Conservation (phyloP, 2,113 vertebrate genomes). For the Thermophis baileyi region DNA sequence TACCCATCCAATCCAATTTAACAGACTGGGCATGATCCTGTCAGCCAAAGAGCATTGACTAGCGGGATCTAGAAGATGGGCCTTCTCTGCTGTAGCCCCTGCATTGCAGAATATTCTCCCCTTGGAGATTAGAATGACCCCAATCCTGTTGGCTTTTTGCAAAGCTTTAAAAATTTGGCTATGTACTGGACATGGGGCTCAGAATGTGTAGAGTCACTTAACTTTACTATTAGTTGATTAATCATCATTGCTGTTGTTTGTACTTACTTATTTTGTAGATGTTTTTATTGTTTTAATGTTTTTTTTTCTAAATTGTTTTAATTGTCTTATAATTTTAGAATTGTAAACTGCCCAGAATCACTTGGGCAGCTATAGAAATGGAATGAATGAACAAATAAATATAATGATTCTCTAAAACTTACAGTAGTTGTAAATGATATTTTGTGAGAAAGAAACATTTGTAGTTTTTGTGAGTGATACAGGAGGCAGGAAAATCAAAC, state of each 20-base stretch:
- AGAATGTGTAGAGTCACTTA: neutral
- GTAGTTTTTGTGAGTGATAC: neutral
- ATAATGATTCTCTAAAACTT: neutral
- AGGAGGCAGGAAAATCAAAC: neutral
- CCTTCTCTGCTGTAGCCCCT: neutral
- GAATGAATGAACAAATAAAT: neutral
- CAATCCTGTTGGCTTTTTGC: neutral
- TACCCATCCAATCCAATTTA: neutral
- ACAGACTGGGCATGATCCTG: neutral
- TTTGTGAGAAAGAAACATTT: neutral
- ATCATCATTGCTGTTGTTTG: neutral
- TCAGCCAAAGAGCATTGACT: neutral
- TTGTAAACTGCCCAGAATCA: neutral
- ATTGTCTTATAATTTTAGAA: neutral
- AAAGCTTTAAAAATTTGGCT: neutral
- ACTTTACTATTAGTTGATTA: neutral
- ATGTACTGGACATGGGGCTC: neutral
- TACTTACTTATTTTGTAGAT: neutral
- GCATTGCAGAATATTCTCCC: neutral
- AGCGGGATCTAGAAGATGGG: neutral
- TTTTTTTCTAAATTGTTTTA: neutral
- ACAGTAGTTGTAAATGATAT: neutral
- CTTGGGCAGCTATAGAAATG: neutral
- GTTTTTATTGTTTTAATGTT: neutral
- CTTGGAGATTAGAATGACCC: neutral